These are phyloP conservation scores for Stomatorhinus ivindoensis DNA, from an alignment of 2,113 vertebrate species.

Conservation along the genomic window DNA sequence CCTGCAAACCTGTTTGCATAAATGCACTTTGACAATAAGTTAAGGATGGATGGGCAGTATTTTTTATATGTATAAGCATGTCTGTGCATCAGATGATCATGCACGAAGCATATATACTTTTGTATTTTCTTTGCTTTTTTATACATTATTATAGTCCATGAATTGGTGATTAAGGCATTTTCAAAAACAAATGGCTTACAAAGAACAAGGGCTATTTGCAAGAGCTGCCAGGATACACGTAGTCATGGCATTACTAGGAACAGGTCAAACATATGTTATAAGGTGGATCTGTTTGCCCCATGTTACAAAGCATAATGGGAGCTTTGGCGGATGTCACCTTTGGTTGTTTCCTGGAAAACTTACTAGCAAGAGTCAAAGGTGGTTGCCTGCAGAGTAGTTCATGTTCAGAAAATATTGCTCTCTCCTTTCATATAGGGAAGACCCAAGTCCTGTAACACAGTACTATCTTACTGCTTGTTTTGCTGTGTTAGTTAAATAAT, in stretches of 20 bases:
- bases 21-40: neutral
- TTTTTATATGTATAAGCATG: neutral
- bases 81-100: neutral
- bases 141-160: neutral
- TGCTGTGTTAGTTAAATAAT: neutral
- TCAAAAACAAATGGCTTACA: neutral
- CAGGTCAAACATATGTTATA: neutral
- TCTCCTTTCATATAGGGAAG: too few relatives aligned
- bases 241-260: neutral
- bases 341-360: too few relatives aligned
- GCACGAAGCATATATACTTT: neutral
- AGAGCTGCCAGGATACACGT: neutral
- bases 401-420: too few relatives aligned
- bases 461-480: neutral
- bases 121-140: neutral
- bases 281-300: neutral
- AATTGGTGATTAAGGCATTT: neutral
- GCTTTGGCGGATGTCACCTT: too few relatives aligned
- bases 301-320: too few relatives aligned
- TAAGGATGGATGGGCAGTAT: neutral
- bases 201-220: neutral
- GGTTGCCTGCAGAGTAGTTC: too few relatives aligned
- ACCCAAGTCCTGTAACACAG: neutral
- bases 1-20: neutral
- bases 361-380: too few relatives aligned